These are phyloP conservation scores for Pomacea maculata DNA, from an alignment of 1,140 invertebrate species.

Conservation along the genomic window DNA sequence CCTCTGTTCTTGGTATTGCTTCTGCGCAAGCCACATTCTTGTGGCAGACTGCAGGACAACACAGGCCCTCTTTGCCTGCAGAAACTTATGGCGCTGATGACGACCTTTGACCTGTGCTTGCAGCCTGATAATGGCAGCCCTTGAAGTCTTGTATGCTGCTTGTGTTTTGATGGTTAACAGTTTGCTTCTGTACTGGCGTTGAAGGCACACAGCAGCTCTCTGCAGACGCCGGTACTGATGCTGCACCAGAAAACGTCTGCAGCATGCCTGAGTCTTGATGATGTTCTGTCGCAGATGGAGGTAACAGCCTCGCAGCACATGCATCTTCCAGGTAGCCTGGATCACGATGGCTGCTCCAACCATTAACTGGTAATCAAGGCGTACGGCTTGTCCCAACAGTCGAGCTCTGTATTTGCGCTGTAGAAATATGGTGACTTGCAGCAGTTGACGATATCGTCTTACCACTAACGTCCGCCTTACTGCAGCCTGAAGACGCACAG, in stretches of 20 bases:
- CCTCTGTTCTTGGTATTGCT: constrained; percentile 27
- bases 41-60: constrained; percentile 31
- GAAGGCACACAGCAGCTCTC: constrained; percentile 34
- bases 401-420: constrained; percentile 43
- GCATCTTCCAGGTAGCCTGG: constrained; percentile 36
- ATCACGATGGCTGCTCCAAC: constrained; percentile 30
- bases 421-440: constrained; percentile 41
- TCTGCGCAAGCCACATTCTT: constrained; percentile 26
- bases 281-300: constrained; percentile 18
- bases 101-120: constrained; percentile 21
- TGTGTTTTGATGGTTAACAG: background rate
- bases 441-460: constrained; percentile 28
- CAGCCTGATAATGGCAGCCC: constrained; percentile 17
- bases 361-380: constrained; percentile 23
- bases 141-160: constrained; percentile 2
- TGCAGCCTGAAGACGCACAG: background rate
- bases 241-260: constrained; percentile 22
- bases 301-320: constrained; percentile 19
- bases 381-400: background rate
- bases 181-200: constrained; percentile 31
- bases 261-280: constrained; percentile 32
- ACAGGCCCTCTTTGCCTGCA: constrained; percentile 17
- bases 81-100: constrained; percentile 24
- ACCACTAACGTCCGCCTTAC: background rate
- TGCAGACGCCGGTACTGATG: constrained; percentile 15